Base-by-base conservation (phyloP, 2,888 invertebrate species). In the Polymixis lichenea region DNA sequence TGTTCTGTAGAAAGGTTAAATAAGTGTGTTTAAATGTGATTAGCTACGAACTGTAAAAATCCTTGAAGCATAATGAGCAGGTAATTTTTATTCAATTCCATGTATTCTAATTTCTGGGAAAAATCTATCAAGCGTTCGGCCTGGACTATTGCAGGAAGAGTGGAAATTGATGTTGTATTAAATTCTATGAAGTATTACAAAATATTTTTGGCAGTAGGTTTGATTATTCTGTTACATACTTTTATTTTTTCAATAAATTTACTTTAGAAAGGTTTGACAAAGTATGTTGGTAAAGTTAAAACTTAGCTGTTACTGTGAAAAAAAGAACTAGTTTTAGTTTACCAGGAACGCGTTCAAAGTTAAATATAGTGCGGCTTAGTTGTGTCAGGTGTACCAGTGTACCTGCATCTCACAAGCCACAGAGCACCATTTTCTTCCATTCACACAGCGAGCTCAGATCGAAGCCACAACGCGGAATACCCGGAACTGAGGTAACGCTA, bases 401-500 rank as follows among this genome's bases (percentile, higher is more conserved):
- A 15, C 13, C 17, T 53, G 43, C 28, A 38, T 9, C n/a, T 19
- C 22, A 5, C 22, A 51, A 46, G 19, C 15, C 22, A 19, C 51
- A 53, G 32, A n/a, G 51, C n/a, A 61, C 5, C 15, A 68, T 56
- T 66, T 56, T 17, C 46, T 49, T 78, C 9, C 15, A 32, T 6
- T 28, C 7, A 13, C 49, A 15, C 25, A 32, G 28, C 19, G 17
- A 38, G 15, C 9, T 28, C 32, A 62, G 38, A 43, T 38, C 38
- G 19, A 53, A 32, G 43, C 19, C n/a, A 65, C 28, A 25, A 64
- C 55, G 58, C 9, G 15, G 25, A 32, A 53, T 53, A 32, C 6
- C 17, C 22, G 7, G 46, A 61, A 11, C 60, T 4, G 25, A 72
- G 43, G 66, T 60, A 58, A 43, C 72, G 53, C 51, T 61, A 58